Evolutionary conservation across 2,797 vertebrate species (phyloP), one percentile per base, ranked within the genome.

Genomic region (Somateria mollissima): DNA sequence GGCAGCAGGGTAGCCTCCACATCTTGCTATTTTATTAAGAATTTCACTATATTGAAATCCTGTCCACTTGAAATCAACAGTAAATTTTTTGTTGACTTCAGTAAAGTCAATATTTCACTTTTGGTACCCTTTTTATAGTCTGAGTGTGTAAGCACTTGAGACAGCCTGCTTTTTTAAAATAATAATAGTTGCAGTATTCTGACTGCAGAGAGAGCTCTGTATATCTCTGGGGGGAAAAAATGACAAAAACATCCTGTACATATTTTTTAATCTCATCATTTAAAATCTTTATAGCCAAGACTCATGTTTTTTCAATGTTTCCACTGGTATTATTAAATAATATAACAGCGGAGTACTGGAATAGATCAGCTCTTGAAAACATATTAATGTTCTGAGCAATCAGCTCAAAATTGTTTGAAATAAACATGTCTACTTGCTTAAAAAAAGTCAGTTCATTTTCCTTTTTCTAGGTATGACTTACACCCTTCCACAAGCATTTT

Each of bases 371-470:
- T 84, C 28, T 20, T 61, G 62, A 71, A 92, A 96, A 83, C 41
- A 47, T 83, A 82, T 80, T 85, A 85, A 85, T 62, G 34, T 70
- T 62, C 57, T 54, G 74, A 93, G 64, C 74, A 94, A 84, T 87
- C 74, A 79, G 67, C 53, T 92, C 41, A 67, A 90, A 94, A 96
- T 45, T 67, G 36, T 86, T 80, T 84, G 75, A 92, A 92, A 89
- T 94, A 95, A 93, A 81, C 56, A 41, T 85, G 45, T 78, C 69
- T 96, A 32, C 70, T 86, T 94, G n/a, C 51, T 92, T 92, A 89
- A 90, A 94, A 84, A 90, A 78, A 94, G 14, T 75, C 62, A 49
- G 51, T 87, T 95, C 24, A 81, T 89, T 97, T 95, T 90, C 56
- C 18, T 85, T 89, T 37, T 10, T 81, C 53, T 75, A 77, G n/a